Evolutionary conservation across 2,113 vertebrate species (phyloP), one percentile per base, ranked within the genome.

Genomic region (Thinocorus orbignyianus): DNA sequence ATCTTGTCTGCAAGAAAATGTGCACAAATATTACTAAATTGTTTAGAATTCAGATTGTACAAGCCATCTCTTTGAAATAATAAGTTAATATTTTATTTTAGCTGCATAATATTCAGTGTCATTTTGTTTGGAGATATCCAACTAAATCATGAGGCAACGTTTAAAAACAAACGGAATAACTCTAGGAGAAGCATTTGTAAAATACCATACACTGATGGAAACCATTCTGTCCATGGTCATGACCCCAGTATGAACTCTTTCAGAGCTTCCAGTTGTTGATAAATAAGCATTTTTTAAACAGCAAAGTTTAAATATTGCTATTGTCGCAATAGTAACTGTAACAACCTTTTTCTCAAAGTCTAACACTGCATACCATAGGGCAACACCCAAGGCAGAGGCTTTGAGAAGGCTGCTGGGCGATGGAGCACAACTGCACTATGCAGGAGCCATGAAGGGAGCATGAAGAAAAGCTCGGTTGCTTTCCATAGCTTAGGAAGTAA

Each of bases 381-480:
- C 13, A 26, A 30, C 35, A 28, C 0, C 3, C 16, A 35, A 18
- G 13, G 37, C 39, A 42, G n/a, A 42, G 62, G 20, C 33, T 84
- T 77, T 88, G 39, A 51, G 55, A 65, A 52, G 20, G 20, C 31
- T 85, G 37, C 15, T 4, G 0, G 4, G n/a, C 31, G 24, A 39
- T 26, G 25, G 42, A 76, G 6, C 8, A 49, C 0, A 1, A 35
- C 57, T 22, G 41, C 30, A 6, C 18, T 25, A 1, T 42, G 17
- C 51, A 52, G 48, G 23, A 68, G 9, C 18, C 7, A 9, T 0
- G 0, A 51, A n/a, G 9, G 14, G 11, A n/a, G 18, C 17, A 13
- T 41, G 7, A 19, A 57, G 54, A 33, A 78, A 41, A 72, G 17
- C 5, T 13, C 7, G 1, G 0, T 24, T 58, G 3, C 41, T 78